phyloP scores from a whole-genome alignment of 2,888 invertebrate genomes.

The Agapetus fuscipes region DNA sequence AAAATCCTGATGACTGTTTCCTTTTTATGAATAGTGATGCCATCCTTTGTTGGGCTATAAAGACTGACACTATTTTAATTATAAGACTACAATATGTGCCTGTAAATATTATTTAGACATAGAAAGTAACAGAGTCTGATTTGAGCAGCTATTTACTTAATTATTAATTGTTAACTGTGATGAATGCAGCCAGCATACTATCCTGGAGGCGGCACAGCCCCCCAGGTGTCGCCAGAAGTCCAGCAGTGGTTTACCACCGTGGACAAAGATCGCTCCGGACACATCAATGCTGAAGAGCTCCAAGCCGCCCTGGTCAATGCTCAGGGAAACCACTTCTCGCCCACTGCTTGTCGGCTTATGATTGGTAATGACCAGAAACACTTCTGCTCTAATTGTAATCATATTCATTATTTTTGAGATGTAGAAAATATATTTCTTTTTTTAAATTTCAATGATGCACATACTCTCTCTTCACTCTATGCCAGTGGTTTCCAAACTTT shows the following conservation, averaged over 20 bases:
- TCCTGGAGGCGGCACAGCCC: slow-evolving; percentile 33
- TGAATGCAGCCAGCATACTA: slow-evolving; percentile 23
- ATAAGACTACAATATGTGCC: no score
- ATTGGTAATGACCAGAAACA: slow-evolving; percentile 55
- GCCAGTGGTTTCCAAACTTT: no score
- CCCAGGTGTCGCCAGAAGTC: slow-evolving; percentile 59
- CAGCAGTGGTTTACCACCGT: slow-evolving; percentile 79
- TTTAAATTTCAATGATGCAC: no score
- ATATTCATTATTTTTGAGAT: slow-evolving; percentile 1
- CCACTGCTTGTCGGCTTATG: slow-evolving; percentile 77
- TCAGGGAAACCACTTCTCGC: slow-evolving; percentile 74
- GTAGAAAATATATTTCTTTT: not conserved
- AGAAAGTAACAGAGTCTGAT: no score
- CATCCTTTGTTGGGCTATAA: slow-evolving; percentile 8
- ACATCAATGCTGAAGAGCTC: slow-evolving; percentile 67
- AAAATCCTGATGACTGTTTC: slow-evolving; percentile 4
- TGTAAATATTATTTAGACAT: no score
- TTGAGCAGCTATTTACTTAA: no score
- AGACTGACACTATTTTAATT: no score
- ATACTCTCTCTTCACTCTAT: no score
- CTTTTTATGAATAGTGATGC: slow-evolving; percentile 2
- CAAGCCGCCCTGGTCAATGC: slow-evolving; percentile 76
- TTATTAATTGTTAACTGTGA: slow-evolving; percentile 19
- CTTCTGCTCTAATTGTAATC: no score
- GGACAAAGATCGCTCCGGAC: slow-evolving; percentile 74